Percentiles rank a stretch among this genome's conserved stretches.
Conservation (phyloP, 2,113 vertebrate genomes). For the Galemys pyrenaicus region DNA sequence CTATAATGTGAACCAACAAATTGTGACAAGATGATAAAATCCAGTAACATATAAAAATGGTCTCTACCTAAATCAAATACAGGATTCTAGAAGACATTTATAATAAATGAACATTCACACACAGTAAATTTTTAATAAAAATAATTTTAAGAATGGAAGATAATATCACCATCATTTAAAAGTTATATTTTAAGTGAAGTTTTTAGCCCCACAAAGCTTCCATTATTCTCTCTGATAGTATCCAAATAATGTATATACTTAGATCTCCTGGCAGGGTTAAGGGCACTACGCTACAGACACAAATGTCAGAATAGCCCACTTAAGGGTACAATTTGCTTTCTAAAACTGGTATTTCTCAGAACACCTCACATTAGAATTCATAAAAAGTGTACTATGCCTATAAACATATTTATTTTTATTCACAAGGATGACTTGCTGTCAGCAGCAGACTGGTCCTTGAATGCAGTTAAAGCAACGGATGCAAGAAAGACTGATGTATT, state of each 20-base stretch:
- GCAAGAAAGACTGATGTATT: not conserved
- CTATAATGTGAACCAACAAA: conserved; percentile 3
- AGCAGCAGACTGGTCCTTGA: not conserved
- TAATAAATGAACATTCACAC: conserved; percentile 1
- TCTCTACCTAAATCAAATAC: not conserved
- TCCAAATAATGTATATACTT: not conserved
- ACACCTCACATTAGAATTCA: not conserved
- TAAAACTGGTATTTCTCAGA: not conserved
- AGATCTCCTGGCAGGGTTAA: not conserved
- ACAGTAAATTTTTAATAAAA: conserved; percentile 40
- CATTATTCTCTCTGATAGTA: not conserved
- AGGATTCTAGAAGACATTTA: not conserved
- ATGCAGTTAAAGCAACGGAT: not conserved
- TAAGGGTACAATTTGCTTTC: not conserved
- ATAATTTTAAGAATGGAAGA: not conserved
- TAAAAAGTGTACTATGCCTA: not conserved
- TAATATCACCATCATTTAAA: not conserved
- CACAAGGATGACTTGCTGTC: not conserved
- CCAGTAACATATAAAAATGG: not conserved
- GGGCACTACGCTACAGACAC: not conserved
- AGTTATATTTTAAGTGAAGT: conserved; percentile 22
- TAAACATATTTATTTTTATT: not conserved
- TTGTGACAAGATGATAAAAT: conserved; percentile 20
- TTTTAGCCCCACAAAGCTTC: not conserved
- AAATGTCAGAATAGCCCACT: not conserved